Evolutionary conservation across 2,797 vertebrate species (phyloP), one percentile per base, ranked within the genome.

Genomic region (Sebastes nivosus): DNA sequence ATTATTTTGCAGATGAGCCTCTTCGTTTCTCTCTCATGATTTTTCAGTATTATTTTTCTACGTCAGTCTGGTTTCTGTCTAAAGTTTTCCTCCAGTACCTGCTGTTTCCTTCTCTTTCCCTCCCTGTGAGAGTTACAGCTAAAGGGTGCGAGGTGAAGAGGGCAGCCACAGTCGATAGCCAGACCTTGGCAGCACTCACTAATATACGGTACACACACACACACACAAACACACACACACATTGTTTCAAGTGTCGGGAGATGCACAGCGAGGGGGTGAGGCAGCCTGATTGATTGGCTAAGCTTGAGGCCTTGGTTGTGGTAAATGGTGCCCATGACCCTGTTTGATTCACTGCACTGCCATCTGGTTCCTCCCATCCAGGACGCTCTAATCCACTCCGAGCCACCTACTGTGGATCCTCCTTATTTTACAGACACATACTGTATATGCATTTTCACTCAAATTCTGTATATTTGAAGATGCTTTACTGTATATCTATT

Each of bases 211-310:
- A 67, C 71, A 5, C 52, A 25, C 16, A 71, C 16, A 71, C 34
- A 68, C 13, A 22, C 12, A 55, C n/a, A 10, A 2, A 25, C 1
- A 25, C 22, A 57, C 54, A 57, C 22, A 24, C 54, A 55, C 54
- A 25, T 24, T n/a, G 50, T 24, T 46, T 79, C 32, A 54, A 71
- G 67, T 79, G 77, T 38, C 30, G 16, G n/a, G 58, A 61, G 77
- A 83, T 14, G 55, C 63, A 34, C 82, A 79, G 82, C 1, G 57
- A 65, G 85, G 46, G 46, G 79, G 60, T 52, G 65, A 85, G 58
- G 71, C 68, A 60, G 78, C 14, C 70, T 85, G 81, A 90, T 77
- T 84, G 87, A 90, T 83, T 59, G 77, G 66, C 80, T 65, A 14
- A 25, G 75, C 67, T 29, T 66, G 77, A 34, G 78, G 66, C 58